phyloP scores from a whole-genome alignment of 1,140 invertebrate species.

The Papilio xuthus region DNA sequence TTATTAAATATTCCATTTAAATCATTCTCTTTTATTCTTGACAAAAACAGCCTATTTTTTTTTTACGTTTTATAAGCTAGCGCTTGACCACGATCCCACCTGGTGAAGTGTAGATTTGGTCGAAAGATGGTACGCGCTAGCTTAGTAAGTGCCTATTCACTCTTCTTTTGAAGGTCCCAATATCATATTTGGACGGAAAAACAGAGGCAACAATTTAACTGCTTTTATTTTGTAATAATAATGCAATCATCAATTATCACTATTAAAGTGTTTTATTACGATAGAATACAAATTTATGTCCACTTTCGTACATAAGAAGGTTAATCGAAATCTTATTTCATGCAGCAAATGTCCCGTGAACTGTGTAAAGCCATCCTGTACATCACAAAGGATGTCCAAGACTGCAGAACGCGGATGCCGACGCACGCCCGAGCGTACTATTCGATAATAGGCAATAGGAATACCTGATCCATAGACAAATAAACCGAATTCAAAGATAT shows the following conservation, averaged over 20 bases:
- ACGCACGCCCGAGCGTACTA: conserved; percentile 43
- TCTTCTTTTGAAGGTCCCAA: too few relatives aligned
- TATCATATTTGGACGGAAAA: too few relatives aligned
- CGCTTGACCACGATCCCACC: too few relatives aligned
- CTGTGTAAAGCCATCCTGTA: conserved; percentile 58
- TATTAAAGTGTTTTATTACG: background rate
- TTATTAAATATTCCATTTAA: too few relatives aligned
- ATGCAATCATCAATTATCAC: background rate
- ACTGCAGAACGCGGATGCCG: conserved; percentile 21
- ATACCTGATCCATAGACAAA: conserved; percentile 23
- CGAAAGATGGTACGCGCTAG: too few relatives aligned
- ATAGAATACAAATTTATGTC: conserved; percentile 35
- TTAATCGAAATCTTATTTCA: conserved; percentile 76
- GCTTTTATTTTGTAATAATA: background rate
- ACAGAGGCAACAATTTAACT: background rate
- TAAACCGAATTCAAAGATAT: background rate
- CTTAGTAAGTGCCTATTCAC: too few relatives aligned
- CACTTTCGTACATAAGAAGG: conserved; percentile 42
- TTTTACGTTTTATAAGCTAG: too few relatives aligned
- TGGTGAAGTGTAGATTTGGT: too few relatives aligned
- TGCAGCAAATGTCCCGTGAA: conserved; percentile 68
- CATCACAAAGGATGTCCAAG: conserved; percentile 53
- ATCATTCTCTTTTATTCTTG: too few relatives aligned
- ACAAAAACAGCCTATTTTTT: too few relatives aligned
- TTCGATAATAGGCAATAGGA: conserved; percentile 28